phyloP scores from a whole-genome alignment of 1,140 invertebrate species.

The Diorhabda carinulata region DNA sequence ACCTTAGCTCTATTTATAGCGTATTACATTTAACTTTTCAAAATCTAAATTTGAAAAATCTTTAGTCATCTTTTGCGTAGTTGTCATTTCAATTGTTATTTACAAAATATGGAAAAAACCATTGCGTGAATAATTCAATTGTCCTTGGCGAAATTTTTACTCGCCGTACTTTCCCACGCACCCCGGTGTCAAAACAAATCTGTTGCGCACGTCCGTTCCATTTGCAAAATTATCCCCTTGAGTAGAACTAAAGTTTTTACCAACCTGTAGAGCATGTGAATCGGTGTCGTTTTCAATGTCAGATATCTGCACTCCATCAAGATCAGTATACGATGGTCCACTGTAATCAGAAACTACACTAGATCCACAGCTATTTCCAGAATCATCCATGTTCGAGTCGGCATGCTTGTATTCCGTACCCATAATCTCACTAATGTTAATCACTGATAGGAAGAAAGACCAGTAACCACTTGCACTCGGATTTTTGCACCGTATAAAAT shows the following conservation, averaged over 20 bases:
- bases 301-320: constrained; percentile 43
- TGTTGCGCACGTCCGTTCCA: background rate
- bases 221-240: background rate
- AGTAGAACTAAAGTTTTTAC: constrained; percentile 16
- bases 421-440: constrained; percentile 32
- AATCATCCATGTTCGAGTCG: constrained; percentile 45
- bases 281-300: constrained; percentile 42
- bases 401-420: constrained; percentile 41
- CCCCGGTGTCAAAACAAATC: background rate
- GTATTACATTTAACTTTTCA: too few species aligned
- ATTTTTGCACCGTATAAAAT: background rate
- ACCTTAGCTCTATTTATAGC: too few species aligned
- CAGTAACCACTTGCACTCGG: background rate
- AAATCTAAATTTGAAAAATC: too few species aligned
- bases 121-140: background rate
- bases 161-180: background rate
- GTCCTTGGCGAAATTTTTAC: background rate
- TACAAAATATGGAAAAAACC: too few species aligned
- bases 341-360: constrained; percentile 45
- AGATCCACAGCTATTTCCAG: constrained; percentile 46
- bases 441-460: background rate
- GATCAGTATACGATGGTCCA: constrained; percentile 40
- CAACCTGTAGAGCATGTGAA: constrained; percentile 38
- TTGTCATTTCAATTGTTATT: too few species aligned
- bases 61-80: too few species aligned